A percentile compares a stretch with the other conserved stretches of the same genome.
Conservation (phyloP, 2,113 vertebrate genomes). For the Calidris pugnax region DNA sequence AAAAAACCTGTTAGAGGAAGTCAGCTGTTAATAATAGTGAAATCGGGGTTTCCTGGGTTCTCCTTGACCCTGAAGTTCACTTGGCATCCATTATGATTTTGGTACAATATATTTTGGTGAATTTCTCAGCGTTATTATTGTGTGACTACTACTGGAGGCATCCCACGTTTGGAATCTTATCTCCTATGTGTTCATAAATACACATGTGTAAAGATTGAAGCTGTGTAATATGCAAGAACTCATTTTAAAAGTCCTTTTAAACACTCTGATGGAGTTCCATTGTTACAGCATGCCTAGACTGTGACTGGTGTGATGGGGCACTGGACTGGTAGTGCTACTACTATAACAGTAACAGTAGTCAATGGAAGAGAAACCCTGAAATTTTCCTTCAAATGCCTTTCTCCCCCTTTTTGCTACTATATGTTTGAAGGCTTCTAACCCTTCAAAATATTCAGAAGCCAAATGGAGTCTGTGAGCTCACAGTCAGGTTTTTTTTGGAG, state of each 20-base stretch:
- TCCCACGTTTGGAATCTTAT: neutral
- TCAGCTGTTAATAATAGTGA: neutral
- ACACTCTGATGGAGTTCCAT: neutral
- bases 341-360: neutral
- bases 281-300: neutral
- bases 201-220: neutral
- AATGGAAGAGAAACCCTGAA: neutral
- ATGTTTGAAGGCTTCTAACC: neutral
- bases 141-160: neutral
- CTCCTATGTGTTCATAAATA: neutral
- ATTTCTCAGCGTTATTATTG: neutral
- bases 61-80: neutral
- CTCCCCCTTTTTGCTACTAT: neutral
- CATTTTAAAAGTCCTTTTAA: neutral
- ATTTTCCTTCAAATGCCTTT: neutral
- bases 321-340: neutral
- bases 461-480: neutral
- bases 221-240: neutral
- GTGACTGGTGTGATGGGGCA: too few relatives aligned
- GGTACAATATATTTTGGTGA: neutral
- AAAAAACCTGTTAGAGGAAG: neutral
- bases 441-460: neutral
- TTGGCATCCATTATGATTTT: neutral
- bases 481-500: constrained; percentile 10
- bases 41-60: neutral